These are phyloP conservation scores for Drosophila dunni DNA, from an alignment of 1,140 invertebrate genomes.

Conservation along the genomic window DNA sequence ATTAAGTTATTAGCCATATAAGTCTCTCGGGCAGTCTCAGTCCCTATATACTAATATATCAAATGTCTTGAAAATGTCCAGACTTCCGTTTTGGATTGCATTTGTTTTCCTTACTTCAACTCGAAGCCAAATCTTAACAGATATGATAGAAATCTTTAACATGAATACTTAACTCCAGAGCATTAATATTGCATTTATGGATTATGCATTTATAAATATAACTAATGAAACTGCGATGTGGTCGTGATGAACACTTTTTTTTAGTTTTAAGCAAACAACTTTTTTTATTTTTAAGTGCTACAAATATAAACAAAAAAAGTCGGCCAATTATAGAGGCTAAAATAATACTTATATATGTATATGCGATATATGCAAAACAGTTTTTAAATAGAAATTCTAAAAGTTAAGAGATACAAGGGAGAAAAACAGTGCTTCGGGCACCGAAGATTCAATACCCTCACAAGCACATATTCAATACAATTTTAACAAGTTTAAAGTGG, in stretches of 20 bases:
- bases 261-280: constrained; percentile 59
- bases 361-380: constrained; percentile 62
- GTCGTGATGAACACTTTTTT: constrained; percentile 65
- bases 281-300: constrained; percentile 60
- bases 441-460: constrained; percentile 26
- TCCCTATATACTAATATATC: constrained; percentile 23
- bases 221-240: constrained; percentile 41
- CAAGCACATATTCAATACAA: not conserved
- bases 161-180: constrained; percentile 27
- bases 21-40: constrained; percentile 41
- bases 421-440: not conserved
- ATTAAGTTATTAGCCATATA: constrained; percentile 56
- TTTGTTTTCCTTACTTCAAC: constrained; percentile 7
- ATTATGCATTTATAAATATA: constrained; percentile 66
- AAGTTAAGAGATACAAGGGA: constrained; percentile 56
- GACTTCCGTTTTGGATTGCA: not conserved
- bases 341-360: constrained; percentile 41
- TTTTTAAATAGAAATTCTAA: constrained; percentile 76
- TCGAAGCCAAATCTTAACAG: constrained; percentile 33
- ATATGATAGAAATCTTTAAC: not conserved
- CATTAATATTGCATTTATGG: constrained; percentile 62
- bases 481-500: not conserved
- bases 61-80: constrained; percentile 12
- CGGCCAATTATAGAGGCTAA: constrained; percentile 35
- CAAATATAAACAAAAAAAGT: constrained; percentile 24